These are phyloP conservation scores for Cariama cristata DNA, from an alignment of 2,113 vertebrate genomes.

Conservation along the genomic window DNA sequence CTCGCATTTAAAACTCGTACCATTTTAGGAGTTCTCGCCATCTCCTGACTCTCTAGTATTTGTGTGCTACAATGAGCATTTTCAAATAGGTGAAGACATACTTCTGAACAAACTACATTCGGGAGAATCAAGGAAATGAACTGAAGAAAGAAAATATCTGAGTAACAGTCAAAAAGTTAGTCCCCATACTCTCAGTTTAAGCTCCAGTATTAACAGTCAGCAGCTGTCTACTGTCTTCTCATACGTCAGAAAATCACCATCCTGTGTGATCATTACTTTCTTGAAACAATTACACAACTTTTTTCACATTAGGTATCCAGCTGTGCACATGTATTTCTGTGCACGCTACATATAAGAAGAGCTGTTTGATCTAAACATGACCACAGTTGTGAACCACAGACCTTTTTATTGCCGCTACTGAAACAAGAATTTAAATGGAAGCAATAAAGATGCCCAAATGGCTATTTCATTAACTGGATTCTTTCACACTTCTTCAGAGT, in stretches of 20 bases:
- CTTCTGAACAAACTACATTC: background rate
- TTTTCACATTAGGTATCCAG: background rate
- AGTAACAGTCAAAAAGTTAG: background rate
- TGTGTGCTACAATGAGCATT: background rate
- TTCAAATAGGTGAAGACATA: background rate
- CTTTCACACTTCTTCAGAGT: background rate
- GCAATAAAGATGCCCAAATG: background rate
- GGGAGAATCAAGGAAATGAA: background rate
- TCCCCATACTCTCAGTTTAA: background rate
- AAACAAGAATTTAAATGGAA: slow-evolving; percentile 9
- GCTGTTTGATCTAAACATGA: background rate
- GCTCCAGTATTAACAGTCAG: background rate
- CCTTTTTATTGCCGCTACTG: background rate
- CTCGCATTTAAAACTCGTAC: background rate
- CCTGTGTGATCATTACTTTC: background rate
- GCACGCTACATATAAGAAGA: background rate
- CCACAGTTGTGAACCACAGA: background rate
- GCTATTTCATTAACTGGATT: background rate
- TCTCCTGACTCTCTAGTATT: background rate
- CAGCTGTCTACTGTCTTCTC: background rate
- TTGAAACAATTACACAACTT: background rate
- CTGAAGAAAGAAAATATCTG: background rate
- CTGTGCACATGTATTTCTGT: background rate
- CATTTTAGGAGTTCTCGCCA: background rate
- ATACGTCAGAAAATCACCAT: background rate